Evolutionary conservation across 2,113 vertebrate genomes (phyloP), one percentile per base, ranked within the genome.

Genomic region (Daboia siamensis): DNA sequence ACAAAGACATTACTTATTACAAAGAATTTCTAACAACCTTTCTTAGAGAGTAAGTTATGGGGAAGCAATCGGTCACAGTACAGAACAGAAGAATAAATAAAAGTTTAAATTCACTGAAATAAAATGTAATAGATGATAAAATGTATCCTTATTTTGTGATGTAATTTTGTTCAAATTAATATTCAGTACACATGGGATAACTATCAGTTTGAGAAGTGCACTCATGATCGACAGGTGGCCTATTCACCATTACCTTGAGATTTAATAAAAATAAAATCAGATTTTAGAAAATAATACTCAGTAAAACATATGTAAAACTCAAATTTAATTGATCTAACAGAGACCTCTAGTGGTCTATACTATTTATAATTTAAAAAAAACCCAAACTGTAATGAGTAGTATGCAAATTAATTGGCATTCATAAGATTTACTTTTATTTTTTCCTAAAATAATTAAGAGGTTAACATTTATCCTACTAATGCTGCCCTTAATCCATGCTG

Each of bases 271-370:
- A 15, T 23, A 44, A 9, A 24, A 55, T 33, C 15, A 17, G 20
- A 2, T 10, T 92, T 89, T 44, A 85, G 3, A 89, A 46, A 59
- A 15, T 23, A 64, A 17, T 15, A 48, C 44, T 59, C 11, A 54
- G 9, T 84, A 55, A 86, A 80, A 55, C 2, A 44, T 95, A 95
- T 80, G 26, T 48, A 74, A 52, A 59, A 93, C 89, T 7, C 23
- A 91, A 84, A 23, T 91, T 96, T 95, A 93, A 55, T 89, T 94
- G 91, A 95, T 92, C 74, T 95, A 93, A 96, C 94, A 96, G 97
- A 96, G 97, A 97, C 97, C 97, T 97, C 97, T 97, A 96, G 95
- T 96, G 97, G 97, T 44, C 9, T n/a, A 59, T 92, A 88, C 0
- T 61, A 12, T 26, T 26, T 91, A 88, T 13, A 94, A 85, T 56